These are phyloP conservation scores for Podarcis cretensis DNA, from an alignment of 2,113 vertebrate genomes.

Conservation along the genomic window DNA sequence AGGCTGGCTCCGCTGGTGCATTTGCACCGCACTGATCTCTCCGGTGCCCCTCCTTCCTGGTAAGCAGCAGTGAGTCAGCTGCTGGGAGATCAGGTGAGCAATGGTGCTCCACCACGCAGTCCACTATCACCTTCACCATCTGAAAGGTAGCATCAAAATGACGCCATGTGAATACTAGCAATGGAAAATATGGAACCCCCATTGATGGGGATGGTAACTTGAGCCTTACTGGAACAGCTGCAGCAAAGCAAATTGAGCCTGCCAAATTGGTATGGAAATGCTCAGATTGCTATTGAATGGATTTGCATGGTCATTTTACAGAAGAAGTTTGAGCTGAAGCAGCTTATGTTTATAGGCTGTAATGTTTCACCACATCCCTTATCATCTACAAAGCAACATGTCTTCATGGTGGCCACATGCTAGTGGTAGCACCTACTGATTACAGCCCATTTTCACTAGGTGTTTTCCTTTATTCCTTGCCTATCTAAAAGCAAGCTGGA, in stretches of 20 bases:
- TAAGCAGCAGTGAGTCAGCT: too few relatives aligned
- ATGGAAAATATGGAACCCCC: not conserved
- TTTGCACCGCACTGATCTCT: too few relatives aligned
- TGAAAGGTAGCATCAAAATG: not conserved
- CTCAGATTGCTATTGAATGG: not conserved
- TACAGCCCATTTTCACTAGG: not conserved
- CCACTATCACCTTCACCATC: not conserved
- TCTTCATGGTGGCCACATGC: not conserved
- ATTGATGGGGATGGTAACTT: not conserved
- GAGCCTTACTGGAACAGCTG: not conserved
- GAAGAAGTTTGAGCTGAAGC: not conserved
- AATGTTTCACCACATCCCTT: not conserved
- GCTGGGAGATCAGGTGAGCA: too few relatives aligned
- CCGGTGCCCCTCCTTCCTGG: too few relatives aligned
- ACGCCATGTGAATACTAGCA: not conserved
- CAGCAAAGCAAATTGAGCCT: not conserved
- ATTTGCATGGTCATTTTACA: not conserved
- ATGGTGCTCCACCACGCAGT: too few relatives aligned
- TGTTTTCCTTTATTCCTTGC: not conserved
- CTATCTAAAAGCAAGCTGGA: too few relatives aligned
- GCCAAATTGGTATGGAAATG: not conserved
- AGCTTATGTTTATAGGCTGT: not conserved
- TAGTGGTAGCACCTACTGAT: not conserved
- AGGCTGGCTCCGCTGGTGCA: too few relatives aligned
- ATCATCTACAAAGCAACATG: too few relatives aligned